These are phyloP conservation scores for Ommatoiulus sabulosus DNA, from an alignment of 2,888 invertebrate genomes.

Conservation along the genomic window DNA sequence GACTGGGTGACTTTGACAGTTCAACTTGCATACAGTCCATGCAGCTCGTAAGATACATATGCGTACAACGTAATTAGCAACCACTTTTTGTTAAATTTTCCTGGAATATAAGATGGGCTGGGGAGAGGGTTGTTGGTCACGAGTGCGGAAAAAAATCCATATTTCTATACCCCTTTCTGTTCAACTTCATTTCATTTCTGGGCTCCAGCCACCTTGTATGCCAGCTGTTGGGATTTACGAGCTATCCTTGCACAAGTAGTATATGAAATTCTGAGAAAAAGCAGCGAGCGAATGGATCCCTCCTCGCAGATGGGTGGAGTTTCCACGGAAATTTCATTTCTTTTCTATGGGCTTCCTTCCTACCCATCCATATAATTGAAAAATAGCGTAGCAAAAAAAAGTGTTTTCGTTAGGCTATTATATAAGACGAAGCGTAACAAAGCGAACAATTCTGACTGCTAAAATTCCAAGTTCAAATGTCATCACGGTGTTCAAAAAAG, in stretches of 20 bases:
- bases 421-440: not conserved
- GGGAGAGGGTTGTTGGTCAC: not conserved
- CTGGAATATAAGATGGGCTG: not conserved
- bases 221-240: not conserved
- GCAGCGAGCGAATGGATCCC: not conserved
- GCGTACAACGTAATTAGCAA: not conserved
- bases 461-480: not conserved
- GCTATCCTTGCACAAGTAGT: not conserved
- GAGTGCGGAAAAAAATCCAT: not conserved
- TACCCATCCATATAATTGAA: conserved; percentile 1
- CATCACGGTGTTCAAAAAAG: not conserved
- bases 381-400: not conserved
- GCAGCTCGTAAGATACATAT: not conserved
- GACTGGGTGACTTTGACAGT: too few species aligned
- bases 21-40: too few species aligned
- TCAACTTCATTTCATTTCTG: not conserved
- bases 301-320: not conserved
- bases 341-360: not conserved
- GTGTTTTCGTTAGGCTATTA: not conserved
- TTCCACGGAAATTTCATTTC: conserved; percentile 26
- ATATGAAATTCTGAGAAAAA: conserved; percentile 23
- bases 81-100: not conserved
- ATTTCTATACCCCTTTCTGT: not conserved
- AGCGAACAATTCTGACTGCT: not conserved
- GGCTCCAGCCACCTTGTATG: not conserved